Base-by-base conservation (phyloP, 2,888 invertebrate genomes). In the Dione vanillae region DNA sequence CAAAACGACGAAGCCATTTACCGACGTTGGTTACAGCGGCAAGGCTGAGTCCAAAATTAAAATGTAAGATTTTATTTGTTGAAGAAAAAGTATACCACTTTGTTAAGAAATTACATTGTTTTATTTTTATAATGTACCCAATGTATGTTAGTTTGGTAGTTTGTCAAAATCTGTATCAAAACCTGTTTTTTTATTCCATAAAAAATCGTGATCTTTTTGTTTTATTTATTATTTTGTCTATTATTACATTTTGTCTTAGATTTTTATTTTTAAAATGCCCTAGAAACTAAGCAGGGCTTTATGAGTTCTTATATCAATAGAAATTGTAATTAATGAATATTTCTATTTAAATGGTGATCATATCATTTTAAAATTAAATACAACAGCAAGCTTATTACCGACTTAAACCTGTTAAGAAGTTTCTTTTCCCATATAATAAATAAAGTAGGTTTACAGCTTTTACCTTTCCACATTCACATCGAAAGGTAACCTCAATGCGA, bases 391-490 rank as follows among this genome's bases (percentile, higher is more conserved):
- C 27, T 61, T 27, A 61, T n/a, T 1, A 35, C 27, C 35, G 20
- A 16, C 45, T 19, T 14, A 51, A 49, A 47, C 37, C 47, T 51
- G 64, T 37, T 49, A 19, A 49, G 49, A 47, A 64, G 40, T 37
- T 49, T 43, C 52, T 54, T 20, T 43, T 69, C 35, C 40, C 14
- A 16, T 47, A 52, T 27, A 20, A 49, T 64, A 49, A 49, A 49
- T 35, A 64, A 49, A 37, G 40, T 54, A 47, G 52, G 20, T 27
- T 62, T 56, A 51, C 37, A 72, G 66, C 69, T 67, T 73, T 70
- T 67, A 74, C 69, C 67, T 61, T 66, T 70, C 51, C 49, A 72
- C 72, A 69, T 67, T 66, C 72, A 67, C 66, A 61, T 64, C 52
- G 67, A 52, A 16, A 27, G 27, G 27, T 19, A 56, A 52, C 71